phyloP scores from a whole-genome alignment of 2,888 invertebrate genomes.

The Dimorphilus gyrociliatus region DNA sequence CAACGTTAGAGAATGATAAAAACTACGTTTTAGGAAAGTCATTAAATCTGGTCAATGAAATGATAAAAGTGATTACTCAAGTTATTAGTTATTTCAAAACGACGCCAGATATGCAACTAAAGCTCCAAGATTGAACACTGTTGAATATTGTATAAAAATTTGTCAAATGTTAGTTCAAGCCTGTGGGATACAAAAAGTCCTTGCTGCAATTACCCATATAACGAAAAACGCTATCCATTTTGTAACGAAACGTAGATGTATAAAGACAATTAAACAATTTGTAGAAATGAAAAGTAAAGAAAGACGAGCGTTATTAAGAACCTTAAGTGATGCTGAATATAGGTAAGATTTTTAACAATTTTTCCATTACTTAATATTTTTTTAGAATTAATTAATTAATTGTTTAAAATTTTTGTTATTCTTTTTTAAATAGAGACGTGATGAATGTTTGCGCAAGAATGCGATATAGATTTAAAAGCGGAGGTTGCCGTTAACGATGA shows the following conservation, averaged over 20 bases:
- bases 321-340: conserved; percentile 71
- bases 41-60: conserved; percentile 87
- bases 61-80: conserved; percentile 87
- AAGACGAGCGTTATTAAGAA: conserved; percentile 61
- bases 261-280: conserved; percentile 54
- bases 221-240: conserved; percentile 57
- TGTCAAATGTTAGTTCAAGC: conserved; percentile 94
- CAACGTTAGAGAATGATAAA: conserved; percentile 34
- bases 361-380: no score
- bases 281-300: conserved; percentile 79
- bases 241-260: conserved; percentile 49
- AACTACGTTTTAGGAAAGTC: conserved; percentile 52
- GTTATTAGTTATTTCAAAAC: no score
- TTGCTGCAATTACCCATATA: conserved; percentile 84
- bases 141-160: conserved; percentile 92
- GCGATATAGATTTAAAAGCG: no score
- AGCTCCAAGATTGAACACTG: conserved; percentile 63
- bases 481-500: no score
- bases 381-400: no score
- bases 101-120: no score
- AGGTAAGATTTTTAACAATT: no score
- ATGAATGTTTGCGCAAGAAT: conserved; percentile 76
- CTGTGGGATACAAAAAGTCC: conserved; percentile 82
- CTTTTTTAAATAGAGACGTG: no score
- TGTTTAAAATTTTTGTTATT: no score